phyloP scores from a whole-genome alignment of 2,797 vertebrate species.

The Gorsachius magnificus region DNA sequence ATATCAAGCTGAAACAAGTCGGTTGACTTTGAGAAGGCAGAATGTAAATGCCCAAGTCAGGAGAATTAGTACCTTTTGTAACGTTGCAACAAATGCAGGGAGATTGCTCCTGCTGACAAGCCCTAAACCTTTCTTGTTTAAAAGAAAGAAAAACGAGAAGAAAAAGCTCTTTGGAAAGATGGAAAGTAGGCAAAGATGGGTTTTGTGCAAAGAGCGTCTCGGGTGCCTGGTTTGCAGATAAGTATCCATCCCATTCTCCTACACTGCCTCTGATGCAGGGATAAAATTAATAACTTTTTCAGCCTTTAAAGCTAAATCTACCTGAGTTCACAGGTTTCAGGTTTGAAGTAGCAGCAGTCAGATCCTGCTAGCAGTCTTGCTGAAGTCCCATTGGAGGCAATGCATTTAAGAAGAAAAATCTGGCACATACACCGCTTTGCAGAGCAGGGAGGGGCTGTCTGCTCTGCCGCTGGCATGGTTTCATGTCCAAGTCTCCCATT shows the following conservation, averaged over 20 bases:
- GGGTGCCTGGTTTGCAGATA: not conserved
- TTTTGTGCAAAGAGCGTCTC: not conserved
- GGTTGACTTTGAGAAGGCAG: constrained; percentile 32
- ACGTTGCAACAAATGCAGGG: not conserved
- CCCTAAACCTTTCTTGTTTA: not conserved
- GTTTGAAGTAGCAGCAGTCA: not conserved
- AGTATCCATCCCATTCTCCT: not conserved
- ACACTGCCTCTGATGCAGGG: not conserved
- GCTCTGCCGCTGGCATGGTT: not conserved
- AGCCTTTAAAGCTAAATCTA: not conserved
- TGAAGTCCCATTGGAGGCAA: not conserved
- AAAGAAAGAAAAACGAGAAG: not conserved
- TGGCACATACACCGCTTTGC: not conserved
- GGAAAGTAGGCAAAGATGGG: not conserved
- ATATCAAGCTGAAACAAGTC: constrained; percentile 60
- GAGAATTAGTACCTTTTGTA: constrained; percentile 16
- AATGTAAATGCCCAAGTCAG: constrained; percentile 47
- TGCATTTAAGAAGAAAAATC: not conserved
- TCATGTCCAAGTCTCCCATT: not conserved
- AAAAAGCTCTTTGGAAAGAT: not conserved
- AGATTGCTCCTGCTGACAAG: not conserved
- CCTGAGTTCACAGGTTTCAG: not conserved
- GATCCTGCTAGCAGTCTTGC: not conserved
- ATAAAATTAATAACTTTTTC: not conserved
- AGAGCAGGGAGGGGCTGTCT: not conserved